These are phyloP conservation scores for Ostrea denselamellosa DNA, from an alignment of 1,140 invertebrate genomes.

Conservation along the genomic window DNA sequence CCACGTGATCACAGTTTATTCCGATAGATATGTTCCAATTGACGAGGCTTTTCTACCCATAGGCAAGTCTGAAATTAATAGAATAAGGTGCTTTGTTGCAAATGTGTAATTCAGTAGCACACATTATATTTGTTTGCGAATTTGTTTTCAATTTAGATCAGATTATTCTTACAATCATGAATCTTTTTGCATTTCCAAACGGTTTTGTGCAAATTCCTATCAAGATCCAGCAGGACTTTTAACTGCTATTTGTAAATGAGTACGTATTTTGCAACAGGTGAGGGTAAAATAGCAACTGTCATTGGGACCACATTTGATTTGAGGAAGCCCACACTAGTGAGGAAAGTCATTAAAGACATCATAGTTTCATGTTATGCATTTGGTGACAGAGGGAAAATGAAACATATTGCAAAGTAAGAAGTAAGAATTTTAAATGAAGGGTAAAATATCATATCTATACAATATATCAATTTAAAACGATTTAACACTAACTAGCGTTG, in stretches of 20 bases:
- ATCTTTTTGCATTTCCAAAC: too few relatives aligned
- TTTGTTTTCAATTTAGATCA: too few relatives aligned
- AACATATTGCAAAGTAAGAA: conserved; percentile 53
- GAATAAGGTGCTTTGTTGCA: background rate
- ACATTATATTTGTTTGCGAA: too few relatives aligned
- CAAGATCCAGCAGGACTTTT: too few relatives aligned
- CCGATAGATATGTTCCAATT: conserved; percentile 88
- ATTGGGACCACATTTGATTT: conserved; percentile 86
- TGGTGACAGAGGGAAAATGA: conserved; percentile 47
- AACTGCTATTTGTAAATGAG: background rate
- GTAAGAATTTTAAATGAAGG: background rate
- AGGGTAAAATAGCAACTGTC: conserved; percentile 85
- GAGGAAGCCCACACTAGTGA: conserved; percentile 81
- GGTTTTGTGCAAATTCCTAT: too few relatives aligned
- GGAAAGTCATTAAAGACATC: conserved; percentile 58
- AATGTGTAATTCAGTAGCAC: too few relatives aligned
- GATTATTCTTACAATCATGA: too few relatives aligned
- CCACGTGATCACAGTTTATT: conserved; percentile 87
- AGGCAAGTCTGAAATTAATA: conserved; percentile 67
- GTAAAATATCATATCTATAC: too few relatives aligned
- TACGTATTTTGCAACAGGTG: background rate
- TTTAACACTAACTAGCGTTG: too few relatives aligned
- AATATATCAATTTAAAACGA: too few relatives aligned
- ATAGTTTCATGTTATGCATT: conserved; percentile 47
- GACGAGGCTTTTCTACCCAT: conserved; percentile 87